Evolutionary conservation across 1,140 invertebrate species (phyloP).

Genomic region (Archegozetes longisetosus): DNA sequence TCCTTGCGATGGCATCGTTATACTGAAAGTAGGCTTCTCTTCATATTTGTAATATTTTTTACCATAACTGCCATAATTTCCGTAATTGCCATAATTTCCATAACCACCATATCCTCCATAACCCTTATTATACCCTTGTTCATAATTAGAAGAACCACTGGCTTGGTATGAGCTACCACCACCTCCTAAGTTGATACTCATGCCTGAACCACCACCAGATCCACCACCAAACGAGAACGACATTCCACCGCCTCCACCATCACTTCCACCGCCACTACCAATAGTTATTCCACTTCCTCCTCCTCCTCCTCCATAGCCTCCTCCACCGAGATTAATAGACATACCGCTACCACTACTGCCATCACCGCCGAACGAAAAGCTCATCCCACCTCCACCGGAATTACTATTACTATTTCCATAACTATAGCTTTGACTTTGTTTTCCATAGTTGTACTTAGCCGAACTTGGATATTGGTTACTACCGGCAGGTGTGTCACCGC

Average conservation of each 20-base stretch:
- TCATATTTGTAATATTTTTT: neutral
- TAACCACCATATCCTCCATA: neutral
- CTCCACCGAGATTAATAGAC: constrained; percentile 2
- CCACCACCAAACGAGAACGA: constrained; percentile 5
- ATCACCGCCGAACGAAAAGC: constrained; percentile 2
- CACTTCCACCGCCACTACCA: neutral
- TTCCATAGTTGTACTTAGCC: neutral
- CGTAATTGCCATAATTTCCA: neutral
- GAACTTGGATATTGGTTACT: neutral
- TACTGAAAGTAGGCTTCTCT: constrained; percentile 2
- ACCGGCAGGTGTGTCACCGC: neutral
- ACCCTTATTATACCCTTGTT: neutral
- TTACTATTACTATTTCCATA: neutral
- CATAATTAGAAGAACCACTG: neutral
- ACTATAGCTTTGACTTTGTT: neutral
- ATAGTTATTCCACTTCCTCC: neutral
- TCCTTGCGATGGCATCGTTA: constrained; percentile 5
- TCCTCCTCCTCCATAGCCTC: neutral
- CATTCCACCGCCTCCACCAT: neutral
- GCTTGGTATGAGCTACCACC: neutral
- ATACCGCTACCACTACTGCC: neutral
- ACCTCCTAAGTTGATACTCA: constrained; percentile 5
- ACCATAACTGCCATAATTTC: constrained; percentile 1
- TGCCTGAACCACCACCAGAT: constrained; percentile 1
- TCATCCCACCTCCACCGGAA: constrained; percentile 1